phyloP scores from a whole-genome alignment of 2,888 invertebrate species.

The Macrosiphum euphorbiae region DNA sequence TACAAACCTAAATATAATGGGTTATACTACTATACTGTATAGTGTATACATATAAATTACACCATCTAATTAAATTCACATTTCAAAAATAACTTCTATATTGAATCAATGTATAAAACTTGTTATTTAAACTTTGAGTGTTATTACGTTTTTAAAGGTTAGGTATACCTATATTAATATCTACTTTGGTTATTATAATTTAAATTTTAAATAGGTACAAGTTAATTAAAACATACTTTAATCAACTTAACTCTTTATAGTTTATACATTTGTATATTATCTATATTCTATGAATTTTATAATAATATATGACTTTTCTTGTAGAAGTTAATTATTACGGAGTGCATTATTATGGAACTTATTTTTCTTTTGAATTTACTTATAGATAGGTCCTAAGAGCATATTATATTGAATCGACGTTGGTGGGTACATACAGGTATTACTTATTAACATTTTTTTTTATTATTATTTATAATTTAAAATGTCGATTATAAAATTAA shows the following conservation, averaged over 20 bases:
- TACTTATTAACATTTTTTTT: background rate
- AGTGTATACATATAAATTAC: background rate
- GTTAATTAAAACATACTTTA: slow-evolving; percentile 2
- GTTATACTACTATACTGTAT: too few relatives aligned
- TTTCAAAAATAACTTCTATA: background rate
- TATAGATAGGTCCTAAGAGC: background rate
- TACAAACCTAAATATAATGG: background rate
- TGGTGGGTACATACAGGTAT: background rate
- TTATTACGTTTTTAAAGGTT: background rate
- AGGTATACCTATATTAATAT: background rate
- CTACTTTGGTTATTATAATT: background rate
- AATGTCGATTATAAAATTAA: background rate
- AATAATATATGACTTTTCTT: background rate
- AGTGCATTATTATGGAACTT: background rate
- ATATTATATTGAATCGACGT: background rate
- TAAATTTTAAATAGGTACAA: background rate
- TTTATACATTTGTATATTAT: background rate
- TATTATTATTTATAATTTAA: background rate
- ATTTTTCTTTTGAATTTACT: background rate
- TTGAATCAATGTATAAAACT: background rate
- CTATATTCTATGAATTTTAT: background rate
- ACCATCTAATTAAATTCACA: background rate
- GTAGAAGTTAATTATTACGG: background rate
- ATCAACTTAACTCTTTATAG: background rate
- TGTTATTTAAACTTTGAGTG: background rate